These are phyloP conservation scores for Paedocypris micromegethes DNA, from an alignment of 2,797 vertebrate species.

Conservation along the genomic window DNA sequence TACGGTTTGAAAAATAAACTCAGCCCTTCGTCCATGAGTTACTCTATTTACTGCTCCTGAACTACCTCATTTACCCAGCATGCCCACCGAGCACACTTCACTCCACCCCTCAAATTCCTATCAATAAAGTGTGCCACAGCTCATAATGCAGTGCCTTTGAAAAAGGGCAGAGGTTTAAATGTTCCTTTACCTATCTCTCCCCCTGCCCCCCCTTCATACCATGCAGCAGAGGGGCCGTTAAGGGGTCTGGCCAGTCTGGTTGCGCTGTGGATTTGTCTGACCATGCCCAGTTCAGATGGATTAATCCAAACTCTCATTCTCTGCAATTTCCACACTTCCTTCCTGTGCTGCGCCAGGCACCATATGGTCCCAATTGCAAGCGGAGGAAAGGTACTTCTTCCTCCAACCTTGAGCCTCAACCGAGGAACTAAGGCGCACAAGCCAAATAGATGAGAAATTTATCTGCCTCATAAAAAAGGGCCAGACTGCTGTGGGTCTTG, in stretches of 20 bases:
- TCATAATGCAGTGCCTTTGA: conserved; percentile 46
- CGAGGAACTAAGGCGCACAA: conserved; percentile 58
- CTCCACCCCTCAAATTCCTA: conserved; percentile 37
- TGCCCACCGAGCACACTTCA: conserved; percentile 31
- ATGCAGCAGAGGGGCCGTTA: conserved; percentile 51
- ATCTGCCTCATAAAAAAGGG: conserved; percentile 49
- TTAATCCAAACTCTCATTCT: conserved; percentile 79
- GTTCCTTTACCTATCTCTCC: conserved; percentile 63
- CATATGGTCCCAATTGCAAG: conserved; percentile 69
- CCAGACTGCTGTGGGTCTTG: conserved; percentile 39
- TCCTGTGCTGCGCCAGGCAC: conserved; percentile 55
- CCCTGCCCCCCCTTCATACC: conserved; percentile 46
- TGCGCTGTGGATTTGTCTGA: conserved; percentile 68
- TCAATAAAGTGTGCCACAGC: conserved; percentile 41
- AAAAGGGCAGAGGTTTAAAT: conserved; percentile 48
- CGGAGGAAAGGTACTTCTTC: conserved; percentile 59
- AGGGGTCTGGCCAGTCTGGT: conserved; percentile 59
- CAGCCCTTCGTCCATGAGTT: neutral
- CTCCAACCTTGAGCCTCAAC: conserved; percentile 59
- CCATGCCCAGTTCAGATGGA: conserved; percentile 73
- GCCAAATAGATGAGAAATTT: conserved; percentile 56
- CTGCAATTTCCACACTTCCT: conserved; percentile 73
- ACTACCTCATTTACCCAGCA: conserved; percentile 38
- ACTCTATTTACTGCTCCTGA: conserved; percentile 8
- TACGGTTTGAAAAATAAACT: neutral